phyloP scores from a whole-genome alignment of 2,113 vertebrate genomes.

The Tychaedon coryphoeus region DNA sequence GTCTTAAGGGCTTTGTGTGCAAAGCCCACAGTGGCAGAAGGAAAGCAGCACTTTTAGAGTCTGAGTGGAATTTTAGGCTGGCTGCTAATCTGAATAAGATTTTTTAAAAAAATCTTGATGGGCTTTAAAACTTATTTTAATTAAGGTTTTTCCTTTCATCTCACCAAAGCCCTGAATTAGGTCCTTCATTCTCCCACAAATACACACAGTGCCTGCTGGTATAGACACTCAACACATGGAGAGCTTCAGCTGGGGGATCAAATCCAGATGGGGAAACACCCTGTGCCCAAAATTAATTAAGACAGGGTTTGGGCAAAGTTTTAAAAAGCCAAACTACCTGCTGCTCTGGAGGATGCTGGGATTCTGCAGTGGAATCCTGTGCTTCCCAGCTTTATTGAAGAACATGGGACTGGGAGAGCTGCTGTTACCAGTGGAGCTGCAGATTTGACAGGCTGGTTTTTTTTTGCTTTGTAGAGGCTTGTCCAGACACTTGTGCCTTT shows the following conservation, averaged over 20 bases:
- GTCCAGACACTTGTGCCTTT: rapidly evolving
- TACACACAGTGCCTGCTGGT: not conserved
- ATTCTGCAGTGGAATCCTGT: not conserved
- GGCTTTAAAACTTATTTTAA: conserved; percentile 58
- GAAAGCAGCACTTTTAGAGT: not conserved
- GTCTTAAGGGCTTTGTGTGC: not conserved
- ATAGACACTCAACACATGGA: rapidly evolving
- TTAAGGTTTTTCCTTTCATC: conserved; percentile 56
- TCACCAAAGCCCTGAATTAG: conserved; percentile 29
- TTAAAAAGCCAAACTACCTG: not conserved
- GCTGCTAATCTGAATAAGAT: conserved; percentile 43
- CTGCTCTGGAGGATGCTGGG: not conserved
- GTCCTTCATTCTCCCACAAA: conserved; percentile 14
- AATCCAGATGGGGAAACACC: not conserved
- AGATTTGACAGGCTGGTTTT: rapidly evolving
- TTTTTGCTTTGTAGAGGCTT: not conserved
- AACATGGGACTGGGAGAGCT: not conserved
- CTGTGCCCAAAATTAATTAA: not conserved
- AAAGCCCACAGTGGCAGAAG: not conserved
- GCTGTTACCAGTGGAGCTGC: rapidly evolving
- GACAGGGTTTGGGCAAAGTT: not conserved
- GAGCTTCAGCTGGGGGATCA: not conserved
- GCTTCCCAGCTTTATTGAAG: not conserved
- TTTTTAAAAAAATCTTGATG: not conserved
- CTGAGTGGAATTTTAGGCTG: not conserved